These are phyloP conservation scores for Penaeus indicus DNA, from an alignment of 1,140 invertebrate species.

Conservation along the genomic window DNA sequence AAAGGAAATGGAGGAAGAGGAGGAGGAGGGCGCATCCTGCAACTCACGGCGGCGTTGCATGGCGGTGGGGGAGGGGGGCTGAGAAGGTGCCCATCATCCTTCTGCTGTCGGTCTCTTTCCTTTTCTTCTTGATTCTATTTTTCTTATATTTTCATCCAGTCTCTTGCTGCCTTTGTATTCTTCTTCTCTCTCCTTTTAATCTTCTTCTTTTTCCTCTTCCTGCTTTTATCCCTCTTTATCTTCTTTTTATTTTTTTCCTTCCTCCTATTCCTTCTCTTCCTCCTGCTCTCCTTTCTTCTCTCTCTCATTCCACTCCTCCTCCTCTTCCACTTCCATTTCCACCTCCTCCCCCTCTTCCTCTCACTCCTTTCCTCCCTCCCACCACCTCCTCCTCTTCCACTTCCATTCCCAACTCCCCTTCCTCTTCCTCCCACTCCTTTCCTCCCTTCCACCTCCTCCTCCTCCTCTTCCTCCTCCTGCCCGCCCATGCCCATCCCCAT, in stretches of 20 bases:
- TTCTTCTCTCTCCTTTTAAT: not conserved
- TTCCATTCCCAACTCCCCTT: not conserved
- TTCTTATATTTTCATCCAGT: not conserved
- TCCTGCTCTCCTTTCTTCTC: not conserved
- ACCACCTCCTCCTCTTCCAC: not conserved
- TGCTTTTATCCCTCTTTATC: not conserved
- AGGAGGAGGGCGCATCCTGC: too few species aligned
- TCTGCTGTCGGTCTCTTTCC: too few species aligned
- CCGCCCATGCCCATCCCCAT: not conserved
- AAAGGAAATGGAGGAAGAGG: too few species aligned
- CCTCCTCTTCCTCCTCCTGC: not conserved
- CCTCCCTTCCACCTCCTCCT: not conserved
- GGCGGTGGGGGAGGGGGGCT: too few species aligned
- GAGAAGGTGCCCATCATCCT: too few species aligned
- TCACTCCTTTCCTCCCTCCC: too few species aligned
- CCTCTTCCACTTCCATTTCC: too few species aligned
- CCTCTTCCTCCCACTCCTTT: not conserved
- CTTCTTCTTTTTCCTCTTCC: not conserved
- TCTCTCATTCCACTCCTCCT: not conserved
- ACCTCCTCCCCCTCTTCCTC: not conserved
- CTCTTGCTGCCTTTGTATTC: too few species aligned
- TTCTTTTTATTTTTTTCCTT: not conserved
- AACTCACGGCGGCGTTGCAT: too few species aligned
- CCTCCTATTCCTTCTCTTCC: too few species aligned
- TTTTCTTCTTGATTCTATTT: not conserved